Evolutionary conservation across 2,797 vertebrate species (phyloP).

Genomic region (Sandelia bainsii): DNA sequence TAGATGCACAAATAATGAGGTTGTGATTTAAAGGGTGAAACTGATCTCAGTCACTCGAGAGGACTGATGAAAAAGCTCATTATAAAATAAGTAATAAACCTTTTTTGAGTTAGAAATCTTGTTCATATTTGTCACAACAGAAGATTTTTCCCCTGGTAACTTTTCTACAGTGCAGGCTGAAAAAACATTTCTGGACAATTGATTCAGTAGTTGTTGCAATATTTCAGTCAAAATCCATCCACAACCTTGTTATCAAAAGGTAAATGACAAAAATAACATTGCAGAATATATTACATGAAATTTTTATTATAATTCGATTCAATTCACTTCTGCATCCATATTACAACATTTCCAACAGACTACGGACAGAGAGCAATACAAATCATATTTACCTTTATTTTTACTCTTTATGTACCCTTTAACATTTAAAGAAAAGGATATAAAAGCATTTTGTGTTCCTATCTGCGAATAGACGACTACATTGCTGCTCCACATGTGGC

Average conservation of each 20-base stretch:
- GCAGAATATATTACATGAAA: background rate
- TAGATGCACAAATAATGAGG: too few species aligned
- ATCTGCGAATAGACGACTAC: background rate
- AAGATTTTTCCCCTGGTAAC: too few species aligned
- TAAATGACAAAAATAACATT: background rate
- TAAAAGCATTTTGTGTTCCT: background rate
- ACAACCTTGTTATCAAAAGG: background rate
- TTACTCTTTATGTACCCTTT: background rate
- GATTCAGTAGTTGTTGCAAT: too few species aligned
- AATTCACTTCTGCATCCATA: background rate
- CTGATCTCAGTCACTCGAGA: too few species aligned
- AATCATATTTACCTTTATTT: background rate
- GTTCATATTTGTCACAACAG: too few species aligned
- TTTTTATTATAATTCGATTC: background rate
- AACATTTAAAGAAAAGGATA: background rate
- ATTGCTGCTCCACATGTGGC: background rate
- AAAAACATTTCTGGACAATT: too few species aligned
- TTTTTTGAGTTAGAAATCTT: too few species aligned
- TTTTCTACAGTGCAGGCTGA: too few species aligned
- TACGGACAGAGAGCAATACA: background rate
- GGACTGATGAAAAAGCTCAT: too few species aligned
- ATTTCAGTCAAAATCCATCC: too few species aligned
- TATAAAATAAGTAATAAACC: too few species aligned
- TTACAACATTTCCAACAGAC: background rate
- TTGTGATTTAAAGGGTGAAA: too few species aligned